These are phyloP conservation scores for Hesperia comma DNA, from an alignment of 2,888 invertebrate species.

Conservation along the genomic window DNA sequence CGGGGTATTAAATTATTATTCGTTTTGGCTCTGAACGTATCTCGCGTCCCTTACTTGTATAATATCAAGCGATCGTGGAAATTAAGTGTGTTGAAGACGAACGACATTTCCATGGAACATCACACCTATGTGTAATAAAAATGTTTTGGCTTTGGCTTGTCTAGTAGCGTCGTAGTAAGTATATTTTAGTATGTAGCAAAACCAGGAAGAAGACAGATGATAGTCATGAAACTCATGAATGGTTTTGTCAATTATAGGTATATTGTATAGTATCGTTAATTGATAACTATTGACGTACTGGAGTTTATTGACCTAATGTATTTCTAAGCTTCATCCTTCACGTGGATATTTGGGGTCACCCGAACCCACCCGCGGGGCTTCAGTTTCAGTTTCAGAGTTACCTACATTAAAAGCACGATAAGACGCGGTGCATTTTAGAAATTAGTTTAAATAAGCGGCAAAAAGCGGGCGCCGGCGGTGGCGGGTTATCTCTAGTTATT, in stretches of 20 bases:
- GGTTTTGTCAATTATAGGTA: no score
- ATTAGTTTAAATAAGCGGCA: constrained; percentile 66
- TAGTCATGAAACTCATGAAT: no score
- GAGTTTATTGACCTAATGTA: no score
- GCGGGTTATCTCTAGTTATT: constrained; percentile 77
- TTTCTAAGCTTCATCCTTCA: no score
- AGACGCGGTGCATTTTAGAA: constrained; percentile 56
- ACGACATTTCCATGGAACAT: neutral
- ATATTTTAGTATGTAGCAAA: no score
- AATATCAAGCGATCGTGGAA: neutral
- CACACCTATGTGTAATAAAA: neutral
- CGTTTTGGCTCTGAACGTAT: constrained; percentile 3
- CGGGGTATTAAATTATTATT: constrained; percentile 42
- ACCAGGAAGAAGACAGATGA: no score
- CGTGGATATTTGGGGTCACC: no score
- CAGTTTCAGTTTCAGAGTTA: constrained; percentile 14
- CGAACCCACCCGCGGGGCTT: no score
- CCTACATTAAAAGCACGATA: constrained; percentile 53
- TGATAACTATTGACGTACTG: no score
- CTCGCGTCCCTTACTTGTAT: neutral
- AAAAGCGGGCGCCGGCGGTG: constrained; percentile 70
- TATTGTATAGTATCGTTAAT: no score
- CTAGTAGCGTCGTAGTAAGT: no score
- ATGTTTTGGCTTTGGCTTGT: no score
- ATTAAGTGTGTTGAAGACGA: neutral